These are phyloP conservation scores for Pelobates fuscus DNA, from an alignment of 2,113 vertebrate species.

Conservation along the genomic window DNA sequence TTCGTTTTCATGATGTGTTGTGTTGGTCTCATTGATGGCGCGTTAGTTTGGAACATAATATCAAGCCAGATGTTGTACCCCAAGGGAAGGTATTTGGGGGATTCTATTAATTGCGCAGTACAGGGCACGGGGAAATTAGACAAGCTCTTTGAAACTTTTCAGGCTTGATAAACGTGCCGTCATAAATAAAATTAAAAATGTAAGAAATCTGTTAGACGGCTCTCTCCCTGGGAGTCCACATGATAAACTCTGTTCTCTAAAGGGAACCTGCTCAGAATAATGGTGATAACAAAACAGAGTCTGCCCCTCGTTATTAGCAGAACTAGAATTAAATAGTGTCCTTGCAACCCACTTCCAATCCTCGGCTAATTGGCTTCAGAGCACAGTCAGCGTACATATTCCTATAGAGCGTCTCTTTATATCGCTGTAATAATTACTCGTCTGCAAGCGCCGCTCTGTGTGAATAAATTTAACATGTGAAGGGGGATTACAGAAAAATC, in stretches of 20 bases:
- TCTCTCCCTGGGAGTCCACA: neutral
- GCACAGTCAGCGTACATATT: neutral
- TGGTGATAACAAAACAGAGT: neutral
- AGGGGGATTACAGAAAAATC: no score
- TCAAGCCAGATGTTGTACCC: neutral
- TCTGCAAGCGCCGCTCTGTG: no score
- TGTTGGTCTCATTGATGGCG: no score
- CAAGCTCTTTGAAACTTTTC: no score
- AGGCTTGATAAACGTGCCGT: neutral
- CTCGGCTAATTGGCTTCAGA: neutral
- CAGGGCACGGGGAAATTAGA: no score
- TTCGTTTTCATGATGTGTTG: no score
- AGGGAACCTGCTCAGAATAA: neutral
- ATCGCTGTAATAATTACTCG: no score
- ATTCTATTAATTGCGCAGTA: neutral
- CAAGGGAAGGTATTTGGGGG: neutral
- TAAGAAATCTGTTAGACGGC: neutral
- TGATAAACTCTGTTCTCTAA: neutral
- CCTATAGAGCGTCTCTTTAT: neutral
- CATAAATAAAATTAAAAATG: neutral
- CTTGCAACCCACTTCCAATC: neutral
- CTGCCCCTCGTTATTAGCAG: neutral
- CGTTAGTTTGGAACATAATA: neutral
- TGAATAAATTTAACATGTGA: no score
- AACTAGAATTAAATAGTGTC: neutral